Percentiles rank a stretch among this genome's conserved stretches.
Evolutionary conservation across 2,797 vertebrate species (phyloP).

Genomic region (Anabas testudineus): DNA sequence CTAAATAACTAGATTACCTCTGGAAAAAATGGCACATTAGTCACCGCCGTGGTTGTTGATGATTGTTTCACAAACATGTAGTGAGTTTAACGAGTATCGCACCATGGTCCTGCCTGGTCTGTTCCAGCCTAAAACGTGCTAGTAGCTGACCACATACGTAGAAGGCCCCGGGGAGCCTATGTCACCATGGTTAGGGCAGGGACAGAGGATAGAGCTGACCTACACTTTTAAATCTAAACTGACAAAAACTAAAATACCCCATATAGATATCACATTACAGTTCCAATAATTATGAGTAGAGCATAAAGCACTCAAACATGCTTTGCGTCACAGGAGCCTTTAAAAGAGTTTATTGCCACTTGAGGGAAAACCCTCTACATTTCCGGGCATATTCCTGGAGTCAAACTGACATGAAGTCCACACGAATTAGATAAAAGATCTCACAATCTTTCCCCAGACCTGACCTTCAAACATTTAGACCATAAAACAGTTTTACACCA

Average conservation of each 20-base stretch:
- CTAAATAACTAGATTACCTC: constrained; percentile 31
- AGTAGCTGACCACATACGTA: too few relatives aligned
- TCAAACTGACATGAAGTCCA: constrained; percentile 42
- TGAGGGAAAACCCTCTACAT: too few relatives aligned
- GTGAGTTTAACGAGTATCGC: not conserved
- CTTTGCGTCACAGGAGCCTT: not conserved
- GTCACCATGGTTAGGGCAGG: too few relatives aligned
- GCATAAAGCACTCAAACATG: not conserved
- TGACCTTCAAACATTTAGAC: constrained; percentile 30
- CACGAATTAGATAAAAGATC: constrained; percentile 29
- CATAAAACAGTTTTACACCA: not conserved
- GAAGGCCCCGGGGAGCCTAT: too few relatives aligned
- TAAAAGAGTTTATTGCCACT: not conserved
- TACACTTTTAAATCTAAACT: too few relatives aligned
- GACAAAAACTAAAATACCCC: too few relatives aligned
- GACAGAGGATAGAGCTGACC: too few relatives aligned
- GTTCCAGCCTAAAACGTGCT: too few relatives aligned
- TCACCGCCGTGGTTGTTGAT: constrained; percentile 24
- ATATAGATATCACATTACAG: too few relatives aligned
- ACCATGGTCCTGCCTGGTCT: too few relatives aligned
- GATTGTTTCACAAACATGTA: not conserved
- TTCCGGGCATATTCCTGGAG: constrained; percentile 17
- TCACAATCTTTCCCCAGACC: not conserved
- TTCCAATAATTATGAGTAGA: too few relatives aligned
- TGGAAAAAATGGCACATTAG: constrained; percentile 13